Conservation (phyloP, 1,140 invertebrate genomes). For the Gryllus bimaculatus region DNA sequence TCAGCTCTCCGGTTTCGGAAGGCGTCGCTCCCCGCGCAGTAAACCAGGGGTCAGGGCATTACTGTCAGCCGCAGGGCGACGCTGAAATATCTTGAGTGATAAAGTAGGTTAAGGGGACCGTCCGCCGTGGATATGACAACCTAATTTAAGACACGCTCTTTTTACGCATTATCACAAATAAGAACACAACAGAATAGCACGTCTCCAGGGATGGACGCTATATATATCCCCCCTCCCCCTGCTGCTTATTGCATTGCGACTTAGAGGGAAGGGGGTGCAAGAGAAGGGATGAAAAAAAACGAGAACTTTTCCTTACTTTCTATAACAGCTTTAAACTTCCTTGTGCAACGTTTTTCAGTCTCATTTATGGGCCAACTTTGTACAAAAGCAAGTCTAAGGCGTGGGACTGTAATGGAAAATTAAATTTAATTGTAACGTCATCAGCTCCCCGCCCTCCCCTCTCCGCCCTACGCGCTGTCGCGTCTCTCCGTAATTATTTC, state of each 20-base stretch:
- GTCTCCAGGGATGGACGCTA: neutral
- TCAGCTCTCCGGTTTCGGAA: neutral
- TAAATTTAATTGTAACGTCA: conserved; percentile 1
- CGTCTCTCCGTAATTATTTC: neutral
- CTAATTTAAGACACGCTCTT: neutral
- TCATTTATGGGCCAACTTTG: neutral
- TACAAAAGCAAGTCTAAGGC: neutral
- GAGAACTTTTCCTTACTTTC: neutral
- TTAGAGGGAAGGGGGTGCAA: neutral
- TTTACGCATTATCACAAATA: conserved; percentile 5
- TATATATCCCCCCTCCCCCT: neutral
- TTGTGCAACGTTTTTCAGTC: neutral
- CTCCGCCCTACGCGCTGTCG: neutral
- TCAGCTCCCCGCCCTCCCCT: neutral
- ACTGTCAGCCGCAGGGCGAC: neutral
- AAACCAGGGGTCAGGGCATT: neutral
- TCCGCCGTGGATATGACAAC: neutral
- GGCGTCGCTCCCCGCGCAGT: neutral
- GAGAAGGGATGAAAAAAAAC: neutral
- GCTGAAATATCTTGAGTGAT: conserved; percentile 4
- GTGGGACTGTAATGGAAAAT: neutral
- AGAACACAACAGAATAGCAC: neutral
- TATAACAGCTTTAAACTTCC: conserved; percentile 5
- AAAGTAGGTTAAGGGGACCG: neutral
- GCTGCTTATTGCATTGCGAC: neutral